Conservation (phyloP, 1,140 invertebrate species). For the Heterodera carotae region DNA sequence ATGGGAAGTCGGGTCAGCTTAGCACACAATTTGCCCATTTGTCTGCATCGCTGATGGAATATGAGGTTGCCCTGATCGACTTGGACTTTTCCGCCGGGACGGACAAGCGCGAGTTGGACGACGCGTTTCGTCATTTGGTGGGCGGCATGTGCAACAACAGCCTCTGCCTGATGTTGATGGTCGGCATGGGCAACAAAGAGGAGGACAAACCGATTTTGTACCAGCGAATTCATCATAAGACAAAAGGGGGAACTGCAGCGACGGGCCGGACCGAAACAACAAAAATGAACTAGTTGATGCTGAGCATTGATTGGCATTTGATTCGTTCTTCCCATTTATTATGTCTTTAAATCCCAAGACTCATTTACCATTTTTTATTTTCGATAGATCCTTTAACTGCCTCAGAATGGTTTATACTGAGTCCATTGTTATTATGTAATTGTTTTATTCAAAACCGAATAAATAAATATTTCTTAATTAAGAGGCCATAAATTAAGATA, state of each 20-base stretch:
- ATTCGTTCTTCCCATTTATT: too few species aligned
- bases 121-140: constrained; percentile 1
- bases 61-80: background rate
- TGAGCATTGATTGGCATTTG: too few species aligned
- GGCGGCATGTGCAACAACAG: constrained; percentile 23
- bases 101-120: constrained; percentile 7
- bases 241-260: background rate
- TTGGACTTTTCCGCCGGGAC: constrained; percentile 7
- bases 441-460: too few species aligned
- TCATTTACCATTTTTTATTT: too few species aligned
- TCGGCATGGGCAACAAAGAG: background rate
- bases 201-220: constrained; percentile 12
- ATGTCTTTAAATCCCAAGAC: too few species aligned
- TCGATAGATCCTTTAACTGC: too few species aligned
- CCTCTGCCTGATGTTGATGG: background rate
- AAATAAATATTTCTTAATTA: too few species aligned
- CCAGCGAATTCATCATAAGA: background rate
- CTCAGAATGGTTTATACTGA: too few species aligned
- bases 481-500: too few species aligned
- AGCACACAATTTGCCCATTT: background rate
- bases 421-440: too few species aligned
- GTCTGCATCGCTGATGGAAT: background rate
- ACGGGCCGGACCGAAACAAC: background rate
- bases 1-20: background rate
- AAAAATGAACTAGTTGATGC: too few species aligned